Base-by-base conservation (phyloP, 2,888 invertebrate genomes). In the Eutolmus rufibarbis region DNA sequence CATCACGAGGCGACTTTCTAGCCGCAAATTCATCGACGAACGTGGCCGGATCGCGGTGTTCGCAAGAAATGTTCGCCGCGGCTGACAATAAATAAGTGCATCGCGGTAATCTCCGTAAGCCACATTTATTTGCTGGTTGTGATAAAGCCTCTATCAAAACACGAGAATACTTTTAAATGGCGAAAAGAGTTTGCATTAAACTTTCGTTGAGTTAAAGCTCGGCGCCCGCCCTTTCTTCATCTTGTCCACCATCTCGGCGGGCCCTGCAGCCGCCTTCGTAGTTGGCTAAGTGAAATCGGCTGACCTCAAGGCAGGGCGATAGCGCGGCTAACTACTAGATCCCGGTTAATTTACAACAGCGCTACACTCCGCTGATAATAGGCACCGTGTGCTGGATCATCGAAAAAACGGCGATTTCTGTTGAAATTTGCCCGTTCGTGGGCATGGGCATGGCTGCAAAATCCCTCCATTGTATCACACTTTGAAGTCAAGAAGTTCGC, bases 401-500 rank as follows among this genome's bases (percentile, higher is more conserved):
- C n/a, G 51, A 19, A 56, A 81, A 76, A 81, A 46, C 9, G n/a
- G 46, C 43, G 46, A 56, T 56, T 23, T 66, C 3, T 8, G 56
- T 81, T 81, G 7, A 56, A 56, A 40, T n/a, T 51, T 34, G 81
- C 56, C 81, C 40, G 46, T 51, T 81, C 51, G 56, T 81, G 81
- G 81, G 81, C 31, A 51, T 51, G 34, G 51, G 51, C 31, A 81
- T 81, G 51, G 31, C 34, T 81, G 51, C 81, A 56, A 56, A 81
- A 81, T 51, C 46, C 81, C 23, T 51, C 81, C 81, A 81, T 81
- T 81, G 81, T 51, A 81, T 81, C 81, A 81, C 81, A 51, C 46
- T 78, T 66, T 81, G 81, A 51, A 81, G 81, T 81, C 81, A 56
- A 81, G 81, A 81, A 81, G 31, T 81, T 81, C 81, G 81, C 81